Base-by-base conservation (phyloP, 2,888 invertebrate species). In the Heliconius charithonia region DNA sequence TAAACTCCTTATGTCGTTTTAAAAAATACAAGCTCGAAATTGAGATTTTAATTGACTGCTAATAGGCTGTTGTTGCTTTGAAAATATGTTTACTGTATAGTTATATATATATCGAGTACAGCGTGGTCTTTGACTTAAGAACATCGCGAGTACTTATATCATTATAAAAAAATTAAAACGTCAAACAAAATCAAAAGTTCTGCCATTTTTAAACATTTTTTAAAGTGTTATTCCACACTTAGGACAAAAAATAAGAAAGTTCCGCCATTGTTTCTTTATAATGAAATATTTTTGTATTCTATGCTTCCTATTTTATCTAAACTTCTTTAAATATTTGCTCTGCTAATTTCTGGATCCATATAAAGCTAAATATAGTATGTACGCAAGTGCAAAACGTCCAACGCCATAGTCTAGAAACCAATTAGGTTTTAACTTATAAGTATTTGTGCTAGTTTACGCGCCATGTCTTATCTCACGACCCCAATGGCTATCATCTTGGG, bases 401-500 rank as follows among this genome's bases (percentile, higher is more conserved):
- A 85, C 83, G 85, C 84, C 84, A 82, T 83, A 78, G 85, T 88
- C 87, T 83, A 84, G 82, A 81, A 82, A 86, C 88, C 89, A 89
- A 91, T 91, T 90, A 88, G 88, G 85, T 89, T 85, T 88, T 88
- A 86, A 12, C n/a, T 59, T n/a, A 84, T 84, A 84, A 87, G 88
- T 86, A 89, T 89, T 89, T 89, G 89, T 85, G 85, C 90, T 87
- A 89, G 87, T 89, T 91, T 89, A 86, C 87, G 85, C 86, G 81
- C 91, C 87, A 82, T 91, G 91, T 86, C 87, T 92, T 93, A 93
- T 93, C 93, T 89, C 83, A 81, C 82, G 81, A 83, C 78, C 72
- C 84, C 79, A 80, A 76, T 84, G 86, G 86, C 89, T 87, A 87
- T 87, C 88, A 87, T 89, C 88, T 86, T 83, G 81, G 77, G 83